These are phyloP conservation scores for Ptychobarbus kaznakovi DNA, from an alignment of 2,797 vertebrate genomes.

Conservation along the genomic window DNA sequence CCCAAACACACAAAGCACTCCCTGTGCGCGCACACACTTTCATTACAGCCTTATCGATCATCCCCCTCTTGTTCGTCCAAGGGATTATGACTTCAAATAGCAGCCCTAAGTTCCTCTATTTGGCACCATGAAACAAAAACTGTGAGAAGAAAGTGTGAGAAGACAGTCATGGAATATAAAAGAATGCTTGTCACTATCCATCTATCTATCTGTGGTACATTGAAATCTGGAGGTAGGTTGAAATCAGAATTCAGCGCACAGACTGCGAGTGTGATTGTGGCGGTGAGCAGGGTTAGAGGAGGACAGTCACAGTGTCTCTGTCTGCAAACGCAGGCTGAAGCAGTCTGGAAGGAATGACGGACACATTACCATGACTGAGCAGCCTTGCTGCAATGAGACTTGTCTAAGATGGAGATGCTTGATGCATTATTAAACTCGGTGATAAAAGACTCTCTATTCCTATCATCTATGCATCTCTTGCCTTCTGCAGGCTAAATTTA, in stretches of 20 bases:
- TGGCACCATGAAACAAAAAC: constrained; percentile 20
- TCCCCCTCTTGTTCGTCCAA: background rate
- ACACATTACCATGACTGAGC: constrained; percentile 39
- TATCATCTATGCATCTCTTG: constrained; percentile 25
- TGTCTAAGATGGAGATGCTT: constrained; percentile 30
- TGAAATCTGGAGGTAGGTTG: background rate
- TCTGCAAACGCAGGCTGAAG: constrained; percentile 5
- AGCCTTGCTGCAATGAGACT: constrained; percentile 28
- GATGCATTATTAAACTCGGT: constrained; percentile 50
- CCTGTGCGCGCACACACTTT: constrained; percentile 10
- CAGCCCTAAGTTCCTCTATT: constrained; percentile 14
- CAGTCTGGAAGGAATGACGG: constrained; percentile 13
- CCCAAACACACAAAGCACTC: background rate
- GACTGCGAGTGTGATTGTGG: background rate
- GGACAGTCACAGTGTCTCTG: constrained; percentile 5
- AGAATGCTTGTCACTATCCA: background rate
- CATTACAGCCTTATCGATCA: constrained; percentile 29
- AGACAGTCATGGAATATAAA: background rate
- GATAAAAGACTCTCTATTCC: constrained; percentile 48
- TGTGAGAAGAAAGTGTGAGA: background rate
- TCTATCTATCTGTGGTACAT: background rate
- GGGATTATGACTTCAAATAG: constrained; percentile 35
- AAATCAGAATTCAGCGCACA: constrained; percentile 11
- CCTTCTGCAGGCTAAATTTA: constrained; percentile 53
- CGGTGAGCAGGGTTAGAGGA: constrained; percentile 9